These are phyloP conservation scores for Littorina saxatilis DNA, from an alignment of 1,140 invertebrate genomes.

Conservation along the genomic window DNA sequence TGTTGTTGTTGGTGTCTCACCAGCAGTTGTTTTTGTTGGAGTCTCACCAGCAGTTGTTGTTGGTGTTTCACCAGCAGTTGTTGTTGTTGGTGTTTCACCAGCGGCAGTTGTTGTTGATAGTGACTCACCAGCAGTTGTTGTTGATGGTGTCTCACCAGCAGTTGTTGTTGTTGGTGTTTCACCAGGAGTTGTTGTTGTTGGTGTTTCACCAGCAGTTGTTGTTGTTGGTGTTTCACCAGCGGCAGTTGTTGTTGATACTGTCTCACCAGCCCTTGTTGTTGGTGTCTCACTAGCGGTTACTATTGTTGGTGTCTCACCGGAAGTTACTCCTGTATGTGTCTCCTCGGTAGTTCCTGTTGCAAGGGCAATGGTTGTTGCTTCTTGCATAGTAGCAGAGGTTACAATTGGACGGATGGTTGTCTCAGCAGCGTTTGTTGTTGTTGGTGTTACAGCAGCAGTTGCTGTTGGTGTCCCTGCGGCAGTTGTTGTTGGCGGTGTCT, in stretches of 20 bases:
- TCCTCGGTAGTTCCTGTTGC: neutral
- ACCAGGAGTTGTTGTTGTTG: conserved; percentile 14
- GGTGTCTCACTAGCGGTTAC: neutral
- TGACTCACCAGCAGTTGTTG: conserved; percentile 9
- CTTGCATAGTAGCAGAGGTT: too few relatives aligned
- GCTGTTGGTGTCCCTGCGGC: neutral
- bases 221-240: neutral
- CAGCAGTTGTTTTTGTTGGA: conserved; percentile 18
- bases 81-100: conserved; percentile 4
- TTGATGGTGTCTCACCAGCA: conserved; percentile 2
- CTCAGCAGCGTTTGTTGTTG: conserved; percentile 2
- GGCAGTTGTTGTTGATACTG: conserved; percentile 1
- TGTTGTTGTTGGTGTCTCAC: neutral
- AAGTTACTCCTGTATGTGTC: conserved; percentile 2
- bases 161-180: conserved; percentile 13
- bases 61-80: neutral
- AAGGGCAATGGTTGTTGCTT: neutral
- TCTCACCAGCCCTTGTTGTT: conserved; percentile 17
- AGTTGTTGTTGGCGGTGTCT: neutral
- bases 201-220: neutral
- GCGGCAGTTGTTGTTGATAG: conserved; percentile 6
- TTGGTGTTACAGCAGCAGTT: neutral
- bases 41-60: conserved; percentile 15
- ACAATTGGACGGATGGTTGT: too few relatives aligned
- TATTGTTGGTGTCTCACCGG: too few relatives aligned